These are phyloP conservation scores for Thalassoma bifasciatum DNA, from an alignment of 2,113 vertebrate species.

Conservation along the genomic window DNA sequence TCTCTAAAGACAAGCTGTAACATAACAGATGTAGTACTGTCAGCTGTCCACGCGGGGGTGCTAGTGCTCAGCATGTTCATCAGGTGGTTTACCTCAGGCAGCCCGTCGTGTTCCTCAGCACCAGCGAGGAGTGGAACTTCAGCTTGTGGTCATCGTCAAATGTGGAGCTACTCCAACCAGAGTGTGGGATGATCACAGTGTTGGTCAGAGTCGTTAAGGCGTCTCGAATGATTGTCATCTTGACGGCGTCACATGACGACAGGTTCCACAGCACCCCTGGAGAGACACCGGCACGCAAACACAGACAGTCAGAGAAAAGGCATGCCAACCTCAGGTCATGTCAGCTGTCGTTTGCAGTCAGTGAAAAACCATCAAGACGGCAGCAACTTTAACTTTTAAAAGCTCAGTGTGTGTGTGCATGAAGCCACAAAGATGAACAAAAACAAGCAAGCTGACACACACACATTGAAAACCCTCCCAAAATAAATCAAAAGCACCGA, in stretches of 20 bases:
- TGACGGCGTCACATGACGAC: slow-evolving; percentile 95
- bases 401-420: slow-evolving; percentile 15
- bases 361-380: neutral
- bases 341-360: slow-evolving; percentile 65
- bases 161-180: slow-evolving; percentile 95
- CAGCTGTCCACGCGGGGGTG: slow-evolving; percentile 64
- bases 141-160: slow-evolving; percentile 98
- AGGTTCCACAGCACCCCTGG: slow-evolving; percentile 98
- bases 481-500: slow-evolving; percentile 25
- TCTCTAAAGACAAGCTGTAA: neutral
- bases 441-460: slow-evolving; percentile 7
- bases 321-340: slow-evolving; percentile 27
- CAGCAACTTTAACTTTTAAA: slow-evolving; percentile 43
- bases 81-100: slow-evolving; percentile 90
- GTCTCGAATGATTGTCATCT: slow-evolving; percentile 98
- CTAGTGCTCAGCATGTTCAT: slow-evolving; percentile 48
- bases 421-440: neutral
- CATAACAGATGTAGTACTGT: slow-evolving; percentile 24
- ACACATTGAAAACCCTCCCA: slow-evolving; percentile 10
- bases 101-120: slow-evolving; percentile 95
- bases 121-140: slow-evolving; percentile 96
- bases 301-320: slow-evolving; percentile 10
- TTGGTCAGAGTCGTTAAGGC: slow-evolving; percentile 93
- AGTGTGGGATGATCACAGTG: slow-evolving; percentile 98
- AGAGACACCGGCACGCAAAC: slow-evolving; percentile 10